These are phyloP conservation scores for Bovichtus variegatus DNA, from an alignment of 2,797 vertebrate genomes.

Conservation along the genomic window DNA sequence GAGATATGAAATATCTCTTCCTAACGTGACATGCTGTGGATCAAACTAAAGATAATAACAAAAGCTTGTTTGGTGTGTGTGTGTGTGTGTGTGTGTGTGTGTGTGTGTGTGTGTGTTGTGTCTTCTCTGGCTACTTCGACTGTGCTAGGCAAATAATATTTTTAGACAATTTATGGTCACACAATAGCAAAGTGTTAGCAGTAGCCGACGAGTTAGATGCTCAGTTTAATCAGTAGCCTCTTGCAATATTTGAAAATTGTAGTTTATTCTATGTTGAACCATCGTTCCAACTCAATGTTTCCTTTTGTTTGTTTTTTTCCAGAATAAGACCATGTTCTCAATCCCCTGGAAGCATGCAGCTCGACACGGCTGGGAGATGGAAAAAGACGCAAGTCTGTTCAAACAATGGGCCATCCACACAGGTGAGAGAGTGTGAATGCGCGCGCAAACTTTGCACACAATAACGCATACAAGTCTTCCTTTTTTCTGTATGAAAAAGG, in stretches of 20 bases:
- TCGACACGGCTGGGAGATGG: slow-evolving; percentile 95
- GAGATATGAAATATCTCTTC: neutral
- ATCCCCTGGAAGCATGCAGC: slow-evolving; percentile 98
- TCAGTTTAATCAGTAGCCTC: neutral
- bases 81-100: no score
- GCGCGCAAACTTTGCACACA: neutral
- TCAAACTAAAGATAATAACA: neutral
- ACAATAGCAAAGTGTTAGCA: neutral
- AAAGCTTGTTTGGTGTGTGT: neutral
- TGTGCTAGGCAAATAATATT: slow-evolving; percentile 1
- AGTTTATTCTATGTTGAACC: neutral
- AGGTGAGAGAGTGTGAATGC: slow-evolving; percentile 82
- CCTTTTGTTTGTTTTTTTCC: slow-evolving; percentile 11
- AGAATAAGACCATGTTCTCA: slow-evolving; percentile 93
- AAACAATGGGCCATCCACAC: slow-evolving; percentile 96
- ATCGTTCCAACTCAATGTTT: neutral
- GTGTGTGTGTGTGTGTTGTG: neutral
- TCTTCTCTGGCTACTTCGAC: neutral
- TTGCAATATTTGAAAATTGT: neutral
- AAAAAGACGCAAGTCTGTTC: slow-evolving; percentile 95
- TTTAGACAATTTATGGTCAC: neutral
- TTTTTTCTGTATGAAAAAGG: neutral
- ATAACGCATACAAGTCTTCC: neutral
- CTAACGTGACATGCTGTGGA: neutral
- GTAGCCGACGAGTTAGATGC: neutral